Percentiles rank a stretch among this genome's conserved stretches.
These are phyloP conservation scores for Drosophila novamexicana DNA, from an alignment of 1,140 invertebrate genomes.

Conservation along the genomic window DNA sequence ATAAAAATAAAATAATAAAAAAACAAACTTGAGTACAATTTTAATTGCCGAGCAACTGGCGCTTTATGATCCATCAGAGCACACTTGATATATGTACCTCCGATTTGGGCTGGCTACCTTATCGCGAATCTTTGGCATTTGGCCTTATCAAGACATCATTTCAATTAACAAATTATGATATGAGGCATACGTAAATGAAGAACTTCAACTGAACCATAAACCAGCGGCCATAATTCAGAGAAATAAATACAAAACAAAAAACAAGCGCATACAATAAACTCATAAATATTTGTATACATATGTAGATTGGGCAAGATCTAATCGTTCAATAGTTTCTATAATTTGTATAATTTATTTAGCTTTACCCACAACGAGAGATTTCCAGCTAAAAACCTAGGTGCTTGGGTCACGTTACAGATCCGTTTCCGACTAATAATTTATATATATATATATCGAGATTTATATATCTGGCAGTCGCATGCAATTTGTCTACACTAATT, in stretches of 20 bases:
- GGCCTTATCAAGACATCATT: conserved; percentile 58
- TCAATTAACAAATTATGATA: conserved; percentile 61
- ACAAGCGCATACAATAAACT: conserved; percentile 10
- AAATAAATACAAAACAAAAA: background rate
- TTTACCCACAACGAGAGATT: background rate
- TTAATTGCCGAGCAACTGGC: conserved; percentile 35
- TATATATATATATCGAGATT: background rate
- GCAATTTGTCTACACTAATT: conserved; percentile 67
- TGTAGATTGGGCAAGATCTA: background rate
- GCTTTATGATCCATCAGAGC: conserved; percentile 19
- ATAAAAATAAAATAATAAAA: background rate
- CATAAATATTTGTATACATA: conserved; percentile 9
- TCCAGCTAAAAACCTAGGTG: conserved; percentile 12
- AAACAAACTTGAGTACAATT: background rate
- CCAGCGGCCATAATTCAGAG: conserved; percentile 18
- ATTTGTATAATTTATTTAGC: conserved; percentile 1
- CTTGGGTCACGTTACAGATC: conserved; percentile 6
- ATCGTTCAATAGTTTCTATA: background rate
- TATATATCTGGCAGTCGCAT: conserved; percentile 48
- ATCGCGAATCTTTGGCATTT: conserved; percentile 59
- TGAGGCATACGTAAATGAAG: conserved; percentile 29
- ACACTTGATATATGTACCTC: conserved; percentile 39
- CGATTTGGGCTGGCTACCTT: conserved; percentile 20
- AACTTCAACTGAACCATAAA: conserved; percentile 16
- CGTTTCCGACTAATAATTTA: conserved; percentile 39